Percentiles rank a stretch among this genome's conserved stretches.
Conservation (phyloP, 2,113 vertebrate genomes). For the Proterorhinus semilunaris region DNA sequence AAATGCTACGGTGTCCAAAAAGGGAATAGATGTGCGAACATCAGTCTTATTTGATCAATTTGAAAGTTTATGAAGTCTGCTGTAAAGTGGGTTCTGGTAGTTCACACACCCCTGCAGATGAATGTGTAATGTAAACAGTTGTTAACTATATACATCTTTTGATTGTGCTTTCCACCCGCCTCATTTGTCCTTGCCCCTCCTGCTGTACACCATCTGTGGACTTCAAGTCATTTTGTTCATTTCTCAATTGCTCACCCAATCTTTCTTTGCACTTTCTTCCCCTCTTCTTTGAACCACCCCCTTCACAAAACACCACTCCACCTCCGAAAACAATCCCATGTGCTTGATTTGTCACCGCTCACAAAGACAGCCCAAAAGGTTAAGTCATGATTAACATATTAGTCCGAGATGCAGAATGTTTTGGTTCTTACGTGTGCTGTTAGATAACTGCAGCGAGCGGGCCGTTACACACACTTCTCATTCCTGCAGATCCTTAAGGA, state of each 20-base stretch:
- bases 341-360: conserved; percentile 15
- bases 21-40: not conserved
- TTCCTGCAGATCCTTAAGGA: conserved; percentile 69
- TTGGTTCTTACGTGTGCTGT: conserved; percentile 15
- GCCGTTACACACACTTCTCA: conserved; percentile 27
- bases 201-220: conserved; percentile 64
- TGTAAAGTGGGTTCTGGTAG: not conserved
- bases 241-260: conserved; percentile 53
- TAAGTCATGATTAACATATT: not conserved
- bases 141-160: conserved; percentile 6
- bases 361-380: not conserved
- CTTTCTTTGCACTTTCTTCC: conserved; percentile 24
- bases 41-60: not conserved
- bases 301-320: conserved; percentile 2
- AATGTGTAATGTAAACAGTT: conserved; percentile 9
- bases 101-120: conserved; percentile 3
- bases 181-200: conserved; percentile 10
- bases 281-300: conserved; percentile 4
- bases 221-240: conserved; percentile 58
- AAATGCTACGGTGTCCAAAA: too few relatives aligned
- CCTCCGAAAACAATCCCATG: conserved; percentile 16
- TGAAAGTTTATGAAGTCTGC: conserved; percentile 1
- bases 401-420: conserved; percentile 2
- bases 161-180: conserved; percentile 4
- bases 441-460: conserved; percentile 11